Base-by-base conservation (phyloP, 2,888 invertebrate genomes). In the Eucera pruinosa region DNA sequence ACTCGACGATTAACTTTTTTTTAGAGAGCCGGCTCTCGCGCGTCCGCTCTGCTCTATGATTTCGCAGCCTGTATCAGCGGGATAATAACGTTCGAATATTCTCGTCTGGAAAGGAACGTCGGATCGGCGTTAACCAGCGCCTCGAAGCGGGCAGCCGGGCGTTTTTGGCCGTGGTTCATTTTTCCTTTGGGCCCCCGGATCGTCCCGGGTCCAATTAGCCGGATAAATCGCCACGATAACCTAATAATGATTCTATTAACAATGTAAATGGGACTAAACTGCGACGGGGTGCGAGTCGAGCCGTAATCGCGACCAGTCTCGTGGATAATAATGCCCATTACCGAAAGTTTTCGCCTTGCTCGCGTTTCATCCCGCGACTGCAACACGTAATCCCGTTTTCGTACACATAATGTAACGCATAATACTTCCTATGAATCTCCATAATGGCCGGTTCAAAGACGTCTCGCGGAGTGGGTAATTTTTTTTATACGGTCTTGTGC, bases 1-100 rank as follows among this genome's bases (percentile, higher is more conserved):
- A 86, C 89, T 85, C 86, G 88, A 89, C 89, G 89, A 91, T 91
- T 90, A 91, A 91, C 90, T 90, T 91, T 90, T 90, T 79, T 69
- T 72, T 74, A 27, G 30, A 30, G 45, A 55, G 55, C 30, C 55
- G 11, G 9, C n/a, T 33, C 68, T 20, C 52, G 11, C 69, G 47
- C 77, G 61, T 71, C 62, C 69, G 72, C 80, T 72, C 84, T 84
- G 80, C 87, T 87, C 86, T 87, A 89, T 89, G 89, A 90, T 90
- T 90, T 90, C 84, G 89, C 83, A 85, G 85, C 79, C 83, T 78
- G 83, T 86, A 88, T 87, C 86, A 86, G 86, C 84, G 83, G 87
- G 86, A 89, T 89, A 89, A 89, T 89, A 86, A 89, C 84, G 83
- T 85, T 78, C 61, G 70, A 66, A 79, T 80, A 84, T 86, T 84